Conservation (phyloP, 2,888 invertebrate species). For the Papilio protenor region DNA sequence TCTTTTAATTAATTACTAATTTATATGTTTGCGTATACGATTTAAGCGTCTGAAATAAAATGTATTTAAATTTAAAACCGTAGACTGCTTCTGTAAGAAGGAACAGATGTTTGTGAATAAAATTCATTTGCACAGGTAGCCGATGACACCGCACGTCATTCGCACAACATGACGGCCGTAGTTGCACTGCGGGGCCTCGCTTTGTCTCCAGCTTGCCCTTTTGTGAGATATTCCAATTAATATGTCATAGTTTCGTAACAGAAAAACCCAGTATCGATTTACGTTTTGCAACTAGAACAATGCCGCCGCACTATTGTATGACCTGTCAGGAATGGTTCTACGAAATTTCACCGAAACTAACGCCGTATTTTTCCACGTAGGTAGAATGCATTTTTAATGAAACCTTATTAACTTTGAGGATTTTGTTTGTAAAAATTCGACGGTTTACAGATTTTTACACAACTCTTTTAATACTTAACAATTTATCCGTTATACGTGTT, state of each 20-base stretch:
- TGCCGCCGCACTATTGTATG: slow-evolving; percentile 55
- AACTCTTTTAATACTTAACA: background rate
- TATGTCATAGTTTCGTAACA: slow-evolving; percentile 60
- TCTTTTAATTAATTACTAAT: background rate
- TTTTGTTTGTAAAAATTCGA: background rate
- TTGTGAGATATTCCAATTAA: slow-evolving; percentile 73
- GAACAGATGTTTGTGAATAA: slow-evolving; percentile 48
- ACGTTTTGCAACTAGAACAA: slow-evolving; percentile 57
- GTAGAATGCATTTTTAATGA: background rate
- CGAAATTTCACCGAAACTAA: slow-evolving; percentile 8
- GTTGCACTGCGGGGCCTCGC: slow-evolving; percentile 51
- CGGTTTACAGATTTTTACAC: background rate
- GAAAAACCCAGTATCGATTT: slow-evolving; percentile 57
- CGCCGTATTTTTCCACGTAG: background rate
- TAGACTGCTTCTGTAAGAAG: slow-evolving; percentile 2
- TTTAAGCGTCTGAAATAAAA: background rate
- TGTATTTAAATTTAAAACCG: background rate
- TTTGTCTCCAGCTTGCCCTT: slow-evolving; percentile 62
- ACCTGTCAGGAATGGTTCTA: slow-evolving; percentile 50
- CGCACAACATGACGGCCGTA: slow-evolving; percentile 52
- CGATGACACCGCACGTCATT: slow-evolving; percentile 60
- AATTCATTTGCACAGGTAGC: slow-evolving; percentile 53
- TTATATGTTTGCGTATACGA: background rate
- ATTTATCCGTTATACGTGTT: background rate
- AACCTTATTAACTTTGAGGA: background rate